Evolutionary conservation across 2,113 vertebrate species (phyloP).

Genomic region (Centropristis striata): DNA sequence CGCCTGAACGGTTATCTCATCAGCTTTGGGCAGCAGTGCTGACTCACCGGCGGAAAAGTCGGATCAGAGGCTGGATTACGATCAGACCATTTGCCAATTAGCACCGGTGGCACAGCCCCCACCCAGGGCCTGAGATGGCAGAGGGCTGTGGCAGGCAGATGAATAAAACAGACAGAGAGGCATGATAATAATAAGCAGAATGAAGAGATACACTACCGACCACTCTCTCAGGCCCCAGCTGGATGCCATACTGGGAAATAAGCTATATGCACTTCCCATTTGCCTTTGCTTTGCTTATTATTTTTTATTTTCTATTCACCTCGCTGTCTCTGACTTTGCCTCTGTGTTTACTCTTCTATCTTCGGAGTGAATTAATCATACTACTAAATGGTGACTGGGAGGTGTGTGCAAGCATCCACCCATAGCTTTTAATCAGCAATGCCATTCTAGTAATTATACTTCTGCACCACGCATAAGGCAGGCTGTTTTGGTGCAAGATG

Average conservation of each 20-base stretch:
- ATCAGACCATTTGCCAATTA: constrained; percentile 65
- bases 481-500: constrained; percentile 52
- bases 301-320: constrained; percentile 41
- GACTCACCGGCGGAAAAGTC: constrained; percentile 6
- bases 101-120: constrained; percentile 29
- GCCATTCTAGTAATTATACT: constrained; percentile 59
- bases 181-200: constrained; percentile 49
- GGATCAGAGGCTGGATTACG: constrained; percentile 53
- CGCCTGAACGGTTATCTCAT: constrained; percentile 34
- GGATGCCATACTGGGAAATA: constrained; percentile 42
- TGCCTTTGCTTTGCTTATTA: constrained; percentile 50
- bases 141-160: background rate
- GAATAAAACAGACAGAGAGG: constrained; percentile 42
- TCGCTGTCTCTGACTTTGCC: background rate
- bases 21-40: constrained; percentile 13
- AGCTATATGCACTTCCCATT: constrained; percentile 44
- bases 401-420: constrained; percentile 48
- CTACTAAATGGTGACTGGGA: constrained; percentile 53
- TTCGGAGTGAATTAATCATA: constrained; percentile 62
- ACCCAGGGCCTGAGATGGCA: constrained; percentile 6
- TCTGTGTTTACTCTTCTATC: constrained; percentile 32
- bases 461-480: constrained; percentile 18
- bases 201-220: constrained; percentile 23
- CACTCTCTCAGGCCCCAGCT: constrained; percentile 41
- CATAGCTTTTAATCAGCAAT: constrained; percentile 60